These are phyloP conservation scores for Drosophila monieri DNA, from an alignment of 2,888 invertebrate genomes.

Conservation along the genomic window DNA sequence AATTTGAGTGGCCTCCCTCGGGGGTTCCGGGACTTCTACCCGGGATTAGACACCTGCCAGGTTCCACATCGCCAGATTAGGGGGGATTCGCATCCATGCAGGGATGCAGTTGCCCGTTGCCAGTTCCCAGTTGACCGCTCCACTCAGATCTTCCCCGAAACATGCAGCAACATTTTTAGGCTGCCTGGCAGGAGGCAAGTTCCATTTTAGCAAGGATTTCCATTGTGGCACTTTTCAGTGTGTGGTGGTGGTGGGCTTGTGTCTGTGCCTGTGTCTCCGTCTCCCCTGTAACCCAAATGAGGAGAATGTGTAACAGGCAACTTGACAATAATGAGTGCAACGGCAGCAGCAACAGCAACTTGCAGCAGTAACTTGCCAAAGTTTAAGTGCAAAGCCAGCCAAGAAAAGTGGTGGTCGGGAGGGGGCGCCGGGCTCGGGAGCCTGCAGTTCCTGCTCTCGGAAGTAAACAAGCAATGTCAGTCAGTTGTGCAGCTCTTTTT, in stretches of 20 bases:
- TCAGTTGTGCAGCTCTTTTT: constrained; percentile 27
- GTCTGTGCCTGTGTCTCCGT: constrained; percentile 14
- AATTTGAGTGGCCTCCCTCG: constrained; percentile 34
- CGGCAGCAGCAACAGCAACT: constrained; percentile 16
- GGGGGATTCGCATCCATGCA: constrained; percentile 8
- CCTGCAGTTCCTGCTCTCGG: constrained; percentile 30
- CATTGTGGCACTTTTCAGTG: constrained; percentile 18
- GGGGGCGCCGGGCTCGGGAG: neutral
- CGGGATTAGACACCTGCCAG: constrained; percentile 28
- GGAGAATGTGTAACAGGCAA: constrained; percentile 54
- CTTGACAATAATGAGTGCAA: constrained; percentile 58
- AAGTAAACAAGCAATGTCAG: constrained; percentile 48
- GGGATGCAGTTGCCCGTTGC: constrained; percentile 13
- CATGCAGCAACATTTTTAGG: constrained; percentile 11
- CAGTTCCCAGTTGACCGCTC: neutral
- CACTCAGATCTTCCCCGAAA: neutral
- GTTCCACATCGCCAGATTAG: constrained; percentile 13
- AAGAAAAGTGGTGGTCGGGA: constrained; percentile 7
- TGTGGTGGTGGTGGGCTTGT: constrained; percentile 24
- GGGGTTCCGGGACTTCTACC: neutral
- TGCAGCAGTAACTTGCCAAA: constrained; percentile 34
- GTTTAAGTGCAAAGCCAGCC: constrained; percentile 40
- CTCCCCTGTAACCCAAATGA: constrained; percentile 47
- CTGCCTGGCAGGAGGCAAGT: neutral
- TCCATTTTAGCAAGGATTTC: constrained; percentile 21